A percentile compares a stretch with the other conserved stretches of the same genome.
Conservation (phyloP, 2,888 invertebrate genomes). For the Parthenolecanium corni region DNA sequence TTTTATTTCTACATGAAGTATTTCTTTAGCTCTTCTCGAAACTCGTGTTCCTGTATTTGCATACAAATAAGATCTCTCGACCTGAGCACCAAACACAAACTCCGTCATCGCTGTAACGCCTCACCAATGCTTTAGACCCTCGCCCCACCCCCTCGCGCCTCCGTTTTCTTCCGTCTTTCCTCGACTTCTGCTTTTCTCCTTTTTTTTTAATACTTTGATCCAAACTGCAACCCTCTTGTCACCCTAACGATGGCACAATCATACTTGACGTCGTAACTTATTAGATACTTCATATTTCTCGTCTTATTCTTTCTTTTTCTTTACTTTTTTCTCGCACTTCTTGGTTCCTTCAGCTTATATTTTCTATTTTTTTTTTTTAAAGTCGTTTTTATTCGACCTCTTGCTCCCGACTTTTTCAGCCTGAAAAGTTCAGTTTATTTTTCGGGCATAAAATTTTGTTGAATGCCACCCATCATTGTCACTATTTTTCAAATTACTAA, state of each 20-base stretch:
- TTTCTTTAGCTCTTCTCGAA: constrained; percentile 27
- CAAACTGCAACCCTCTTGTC: constrained; percentile 27
- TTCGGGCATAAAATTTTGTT: too few species aligned
- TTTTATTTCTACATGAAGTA: constrained; percentile 29
- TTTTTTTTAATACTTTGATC: constrained; percentile 27
- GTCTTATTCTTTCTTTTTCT: not conserved
- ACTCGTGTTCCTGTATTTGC: constrained; percentile 29
- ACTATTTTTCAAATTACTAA: too few species aligned
- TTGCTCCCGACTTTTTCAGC: too few species aligned
- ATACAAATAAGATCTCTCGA: constrained; percentile 28
- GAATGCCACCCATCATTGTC: too few species aligned
- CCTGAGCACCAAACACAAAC: constrained; percentile 23
- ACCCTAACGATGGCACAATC: constrained; percentile 25
- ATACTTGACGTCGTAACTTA: constrained; percentile 28
- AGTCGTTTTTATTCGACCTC: too few species aligned
- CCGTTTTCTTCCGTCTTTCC: too few species aligned
- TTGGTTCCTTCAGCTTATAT: too few species aligned
- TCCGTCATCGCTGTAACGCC: constrained; percentile 26
- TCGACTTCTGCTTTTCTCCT: constrained; percentile 1
- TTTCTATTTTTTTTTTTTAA: too few species aligned
- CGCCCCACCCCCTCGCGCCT: too few species aligned
- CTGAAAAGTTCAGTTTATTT: too few species aligned
- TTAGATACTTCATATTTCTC: constrained; percentile 28
- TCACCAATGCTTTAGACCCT: constrained; percentile 7
- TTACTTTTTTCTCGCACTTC: too few species aligned